These are phyloP conservation scores for Gambusia holbrooki DNA, from an alignment of 2,113 vertebrate genomes.

Conservation along the genomic window DNA sequence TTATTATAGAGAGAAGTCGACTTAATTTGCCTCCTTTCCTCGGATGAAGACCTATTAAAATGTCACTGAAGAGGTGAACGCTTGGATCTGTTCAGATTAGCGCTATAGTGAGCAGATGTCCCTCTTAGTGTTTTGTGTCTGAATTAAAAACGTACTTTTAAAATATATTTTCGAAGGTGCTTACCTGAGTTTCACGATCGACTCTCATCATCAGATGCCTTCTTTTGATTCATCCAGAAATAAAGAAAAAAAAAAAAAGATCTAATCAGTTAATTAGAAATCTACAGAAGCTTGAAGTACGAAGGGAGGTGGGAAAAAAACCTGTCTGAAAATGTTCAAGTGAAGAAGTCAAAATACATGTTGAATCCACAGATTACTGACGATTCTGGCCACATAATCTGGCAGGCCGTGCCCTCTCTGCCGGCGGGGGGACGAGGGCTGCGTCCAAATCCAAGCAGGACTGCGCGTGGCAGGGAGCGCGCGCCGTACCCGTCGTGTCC, in stretches of 20 bases:
- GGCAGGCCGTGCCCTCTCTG: slow-evolving; percentile 23
- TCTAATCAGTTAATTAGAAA: not conserved
- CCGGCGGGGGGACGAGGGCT: slow-evolving; percentile 25
- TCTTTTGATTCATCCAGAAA: slow-evolving; percentile 34
- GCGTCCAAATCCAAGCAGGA: slow-evolving; percentile 57
- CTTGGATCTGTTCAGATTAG: not conserved
- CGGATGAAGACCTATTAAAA: not conserved
- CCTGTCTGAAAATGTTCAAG: not conserved
- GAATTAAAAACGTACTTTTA: not conserved
- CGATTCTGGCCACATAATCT: slow-evolving; percentile 39
- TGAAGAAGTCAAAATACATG: slow-evolving; percentile 24
- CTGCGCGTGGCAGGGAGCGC: slow-evolving; percentile 32
- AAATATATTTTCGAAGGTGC: not conserved
- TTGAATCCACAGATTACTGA: slow-evolving; percentile 26
- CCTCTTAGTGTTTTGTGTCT: too few relatives aligned
- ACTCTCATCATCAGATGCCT: slow-evolving; percentile 40
- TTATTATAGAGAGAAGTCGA: not conserved
- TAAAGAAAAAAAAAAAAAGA: not conserved
- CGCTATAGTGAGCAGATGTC: not conserved
- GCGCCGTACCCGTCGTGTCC: slow-evolving; percentile 52
- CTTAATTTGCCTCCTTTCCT: not conserved
- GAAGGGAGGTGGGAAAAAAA: not conserved
- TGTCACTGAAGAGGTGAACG: not conserved
- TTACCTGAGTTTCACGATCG: slow-evolving; percentile 62
- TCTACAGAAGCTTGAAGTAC: not conserved